Evolutionary conservation across 2,797 vertebrate species (phyloP).

Genomic region (Neomorphus geoffroyi): DNA sequence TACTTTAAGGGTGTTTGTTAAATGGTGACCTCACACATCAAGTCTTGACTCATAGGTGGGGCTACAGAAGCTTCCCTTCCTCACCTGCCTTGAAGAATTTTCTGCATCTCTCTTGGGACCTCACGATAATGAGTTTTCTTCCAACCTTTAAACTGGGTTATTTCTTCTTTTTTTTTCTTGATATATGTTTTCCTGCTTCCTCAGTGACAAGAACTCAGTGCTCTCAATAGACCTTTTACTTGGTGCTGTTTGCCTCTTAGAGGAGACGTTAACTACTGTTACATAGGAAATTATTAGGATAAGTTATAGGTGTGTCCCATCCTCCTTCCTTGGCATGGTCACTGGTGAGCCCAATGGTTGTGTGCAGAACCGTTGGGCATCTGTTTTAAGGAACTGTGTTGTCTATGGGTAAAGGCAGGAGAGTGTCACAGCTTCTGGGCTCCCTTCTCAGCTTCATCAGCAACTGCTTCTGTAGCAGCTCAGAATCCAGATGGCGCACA

Average conservation of each 20-base stretch:
- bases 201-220: not conserved
- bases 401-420: not conserved
- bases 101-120: not conserved
- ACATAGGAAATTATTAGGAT: not conserved
- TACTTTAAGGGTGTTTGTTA: not conserved
- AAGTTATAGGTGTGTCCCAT: not conserved
- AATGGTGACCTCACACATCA: not conserved
- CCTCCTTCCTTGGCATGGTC: not conserved
- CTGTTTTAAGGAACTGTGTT: not conserved
- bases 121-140: not conserved
- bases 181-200: not conserved
- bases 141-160: not conserved
- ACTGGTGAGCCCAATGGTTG: not conserved
- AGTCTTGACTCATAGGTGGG: not conserved
- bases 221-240: not conserved
- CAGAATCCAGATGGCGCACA: not conserved
- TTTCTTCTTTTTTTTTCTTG: not conserved
- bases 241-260: not conserved
- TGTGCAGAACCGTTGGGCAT: rapidly evolving
- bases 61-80: not conserved
- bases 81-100: not conserved
- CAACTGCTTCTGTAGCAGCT: not conserved
- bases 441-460: not conserved
- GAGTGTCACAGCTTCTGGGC: not conserved
- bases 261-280: not conserved